Evolutionary conservation across 1,140 invertebrate species (phyloP).

Genomic region (Trialeurodes vaporariorum): DNA sequence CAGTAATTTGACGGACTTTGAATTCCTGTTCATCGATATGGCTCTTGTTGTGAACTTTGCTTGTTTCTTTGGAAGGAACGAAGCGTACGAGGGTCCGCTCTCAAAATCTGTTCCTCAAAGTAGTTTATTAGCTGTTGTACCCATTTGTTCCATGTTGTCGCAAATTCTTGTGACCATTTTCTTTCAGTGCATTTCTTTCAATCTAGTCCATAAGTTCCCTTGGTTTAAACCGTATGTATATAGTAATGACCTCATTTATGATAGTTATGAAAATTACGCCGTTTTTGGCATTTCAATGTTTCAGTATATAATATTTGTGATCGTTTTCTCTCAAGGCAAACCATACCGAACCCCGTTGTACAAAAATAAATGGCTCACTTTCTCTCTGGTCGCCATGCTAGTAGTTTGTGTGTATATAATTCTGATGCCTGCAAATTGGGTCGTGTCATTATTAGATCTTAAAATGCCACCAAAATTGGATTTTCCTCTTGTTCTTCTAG

Average conservation of each 20-base stretch:
- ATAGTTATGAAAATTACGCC: slow-evolving; percentile 67
- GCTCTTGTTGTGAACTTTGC: slow-evolving; percentile 67
- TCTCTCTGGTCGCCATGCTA: slow-evolving; percentile 49
- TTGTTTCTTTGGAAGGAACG: slow-evolving; percentile 68
- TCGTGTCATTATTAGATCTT: slow-evolving; percentile 48
- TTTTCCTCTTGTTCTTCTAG: slow-evolving; percentile 49
- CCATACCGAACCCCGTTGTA: slow-evolving; percentile 77
- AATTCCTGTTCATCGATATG: slow-evolving; percentile 76
- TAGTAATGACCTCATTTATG: slow-evolving; percentile 35
- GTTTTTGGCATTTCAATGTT: slow-evolving; percentile 81
- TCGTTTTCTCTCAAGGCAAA: slow-evolving; percentile 80
- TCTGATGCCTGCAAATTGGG: slow-evolving; percentile 49
- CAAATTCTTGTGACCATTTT: slow-evolving; percentile 58
- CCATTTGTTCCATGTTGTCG: slow-evolving; percentile 49
- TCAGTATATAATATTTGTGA: slow-evolving; percentile 82
- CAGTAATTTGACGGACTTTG: slow-evolving; percentile 64
- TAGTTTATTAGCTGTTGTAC: slow-evolving; percentile 51
- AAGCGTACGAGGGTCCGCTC: slow-evolving; percentile 54
- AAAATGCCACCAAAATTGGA: slow-evolving; percentile 48
- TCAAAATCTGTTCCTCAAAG: slow-evolving; percentile 54
- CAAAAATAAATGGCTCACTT: slow-evolving; percentile 58
- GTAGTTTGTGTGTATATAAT: slow-evolving; percentile 53
- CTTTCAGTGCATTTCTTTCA: slow-evolving; percentile 55
- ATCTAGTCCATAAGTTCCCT: slow-evolving; percentile 45
- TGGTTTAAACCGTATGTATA: slow-evolving; percentile 57